Conservation (phyloP, 2,113 vertebrate genomes). For the Tychaedon coryphoeus region DNA sequence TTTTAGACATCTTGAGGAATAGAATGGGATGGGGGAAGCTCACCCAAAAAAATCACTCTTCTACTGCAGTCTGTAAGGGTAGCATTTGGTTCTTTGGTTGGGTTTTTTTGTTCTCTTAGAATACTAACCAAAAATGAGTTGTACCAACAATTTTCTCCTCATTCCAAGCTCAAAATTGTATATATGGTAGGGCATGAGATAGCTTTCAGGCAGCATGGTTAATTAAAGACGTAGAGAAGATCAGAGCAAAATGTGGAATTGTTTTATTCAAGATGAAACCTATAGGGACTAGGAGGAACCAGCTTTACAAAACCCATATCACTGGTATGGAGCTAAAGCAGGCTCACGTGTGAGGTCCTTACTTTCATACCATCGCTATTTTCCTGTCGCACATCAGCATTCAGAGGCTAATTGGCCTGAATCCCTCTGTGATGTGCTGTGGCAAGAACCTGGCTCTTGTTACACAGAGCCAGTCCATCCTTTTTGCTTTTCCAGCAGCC, state of each 20-base stretch:
- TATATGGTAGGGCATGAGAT: neutral
- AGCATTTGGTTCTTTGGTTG: neutral
- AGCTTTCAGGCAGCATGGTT: neutral
- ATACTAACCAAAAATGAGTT: neutral
- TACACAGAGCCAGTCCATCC: neutral
- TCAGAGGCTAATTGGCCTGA: neutral
- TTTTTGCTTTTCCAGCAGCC: neutral
- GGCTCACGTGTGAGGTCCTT: neutral
- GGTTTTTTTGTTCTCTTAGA: neutral
- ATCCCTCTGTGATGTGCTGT: fast-evolving
- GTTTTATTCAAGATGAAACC: neutral
- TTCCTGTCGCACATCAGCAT: neutral
- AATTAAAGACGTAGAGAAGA: neutral
- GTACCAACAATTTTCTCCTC: neutral
- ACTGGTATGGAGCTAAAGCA: neutral
- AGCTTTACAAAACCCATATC: fast-evolving
- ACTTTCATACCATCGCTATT: fast-evolving
- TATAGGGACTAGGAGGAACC: neutral
- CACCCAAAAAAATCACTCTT: neutral
- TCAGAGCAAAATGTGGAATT: neutral
- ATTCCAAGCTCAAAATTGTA: neutral
- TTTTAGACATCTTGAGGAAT: neutral
- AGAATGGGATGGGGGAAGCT: neutral
- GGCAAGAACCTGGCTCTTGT: neutral
- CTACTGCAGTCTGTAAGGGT: neutral